Evolutionary conservation across 1,140 invertebrate genomes (phyloP).

Genomic region (Drosophila miranda): DNA sequence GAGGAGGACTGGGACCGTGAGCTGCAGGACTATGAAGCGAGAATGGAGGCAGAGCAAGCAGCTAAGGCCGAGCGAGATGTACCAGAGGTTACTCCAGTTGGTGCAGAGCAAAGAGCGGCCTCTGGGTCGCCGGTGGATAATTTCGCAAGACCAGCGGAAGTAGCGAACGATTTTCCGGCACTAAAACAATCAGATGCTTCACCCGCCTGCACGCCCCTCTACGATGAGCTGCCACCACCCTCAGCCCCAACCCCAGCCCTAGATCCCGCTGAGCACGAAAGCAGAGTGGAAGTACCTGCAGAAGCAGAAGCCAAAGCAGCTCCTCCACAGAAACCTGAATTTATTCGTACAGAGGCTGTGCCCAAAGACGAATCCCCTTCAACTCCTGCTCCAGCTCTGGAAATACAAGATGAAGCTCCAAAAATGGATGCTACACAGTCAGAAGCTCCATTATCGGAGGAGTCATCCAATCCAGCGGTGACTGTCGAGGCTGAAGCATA

Average conservation of each 20-base stretch:
- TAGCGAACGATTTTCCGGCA: conserved; percentile 13
- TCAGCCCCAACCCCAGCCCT: background rate
- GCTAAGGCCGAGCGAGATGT: conserved; percentile 2
- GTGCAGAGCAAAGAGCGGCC: too few relatives aligned
- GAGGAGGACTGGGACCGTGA: conserved; percentile 81
- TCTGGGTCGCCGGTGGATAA: background rate
- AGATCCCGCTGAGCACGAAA: background rate
- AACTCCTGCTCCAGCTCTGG: conserved; percentile 21
- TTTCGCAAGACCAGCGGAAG: conserved; percentile 33
- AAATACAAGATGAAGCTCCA: conserved; percentile 3
- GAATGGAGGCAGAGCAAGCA: conserved; percentile 58
- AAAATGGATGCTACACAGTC: background rate
- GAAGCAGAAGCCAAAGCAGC: conserved; percentile 1
- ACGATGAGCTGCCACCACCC: conserved; percentile 67
- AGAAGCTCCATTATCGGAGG: conserved; percentile 13
- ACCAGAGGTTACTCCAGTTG: too few relatives aligned
- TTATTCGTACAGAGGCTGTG: conserved; percentile 19
- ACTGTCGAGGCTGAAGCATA: conserved; percentile 35
- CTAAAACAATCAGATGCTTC: conserved; percentile 43
- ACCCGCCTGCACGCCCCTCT: conserved; percentile 66
- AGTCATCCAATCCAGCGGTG: conserved; percentile 2
- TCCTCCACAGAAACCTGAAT: conserved; percentile 11
- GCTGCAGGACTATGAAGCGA: conserved; percentile 70
- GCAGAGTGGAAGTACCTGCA: background rate
- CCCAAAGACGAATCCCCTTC: conserved; percentile 32